phyloP scores from a whole-genome alignment of 2,888 invertebrate genomes.

The Desoria tigrina region DNA sequence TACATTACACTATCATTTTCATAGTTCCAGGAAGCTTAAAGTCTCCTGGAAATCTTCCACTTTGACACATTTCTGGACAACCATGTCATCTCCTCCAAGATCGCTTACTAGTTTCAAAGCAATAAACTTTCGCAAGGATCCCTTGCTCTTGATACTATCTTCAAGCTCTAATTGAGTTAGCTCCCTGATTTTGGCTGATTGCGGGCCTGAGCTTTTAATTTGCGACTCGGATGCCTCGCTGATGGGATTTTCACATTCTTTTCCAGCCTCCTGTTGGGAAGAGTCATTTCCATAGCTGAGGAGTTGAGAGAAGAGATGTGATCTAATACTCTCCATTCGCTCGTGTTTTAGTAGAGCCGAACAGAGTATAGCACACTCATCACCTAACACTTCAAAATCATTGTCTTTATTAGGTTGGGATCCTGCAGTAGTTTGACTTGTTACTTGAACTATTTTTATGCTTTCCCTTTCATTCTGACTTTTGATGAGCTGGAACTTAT shows the following conservation, averaged over 20 bases:
- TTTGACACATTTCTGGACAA: conserved; percentile 40
- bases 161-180: conserved; percentile 18
- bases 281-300: conserved; percentile 17
- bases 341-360: conserved; percentile 13
- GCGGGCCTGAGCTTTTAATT: too few relatives aligned
- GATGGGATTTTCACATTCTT: not conserved
- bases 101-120: conserved; percentile 43
- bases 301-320: conserved; percentile 24
- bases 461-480: not conserved
- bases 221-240: not conserved
- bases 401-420: not conserved
- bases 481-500: not conserved
- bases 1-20: too few relatives aligned
- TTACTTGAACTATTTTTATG: conserved; percentile 1
- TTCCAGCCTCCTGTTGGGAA: not conserved
- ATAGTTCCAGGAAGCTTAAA: conserved; percentile 41
- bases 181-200: conserved; percentile 12
- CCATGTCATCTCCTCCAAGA: conserved; percentile 39
- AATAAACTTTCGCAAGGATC: conserved; percentile 31
- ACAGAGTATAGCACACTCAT: conserved; percentile 21
- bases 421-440: not conserved
- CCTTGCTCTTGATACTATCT: not conserved
- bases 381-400: conserved; percentile 11
- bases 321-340: not conserved
- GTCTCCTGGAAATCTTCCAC: conserved; percentile 33